Percentiles rank a stretch among this genome's conserved stretches.
Conservation (phyloP, 64 coral and sea anemone species). For the Montipora foliosa region DNA sequence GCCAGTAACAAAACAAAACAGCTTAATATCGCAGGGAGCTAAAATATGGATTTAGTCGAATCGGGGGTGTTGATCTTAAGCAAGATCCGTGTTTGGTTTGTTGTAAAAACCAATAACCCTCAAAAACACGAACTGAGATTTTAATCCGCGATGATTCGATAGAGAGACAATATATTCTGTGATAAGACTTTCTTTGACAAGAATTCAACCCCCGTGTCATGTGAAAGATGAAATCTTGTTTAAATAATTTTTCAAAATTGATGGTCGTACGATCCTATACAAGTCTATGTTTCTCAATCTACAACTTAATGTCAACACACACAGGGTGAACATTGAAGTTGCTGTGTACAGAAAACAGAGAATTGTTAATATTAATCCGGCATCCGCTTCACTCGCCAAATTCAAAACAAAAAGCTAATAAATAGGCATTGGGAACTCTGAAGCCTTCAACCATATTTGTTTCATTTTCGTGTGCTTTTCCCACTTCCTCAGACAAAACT, state of each 20-base stretch:
- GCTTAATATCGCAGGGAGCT: background rate
- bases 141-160: background rate
- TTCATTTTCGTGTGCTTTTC: background rate
- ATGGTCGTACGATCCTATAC: background rate
- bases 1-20: background rate
- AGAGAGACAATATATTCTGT: background rate
- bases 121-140: background rate
- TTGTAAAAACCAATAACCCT: background rate
- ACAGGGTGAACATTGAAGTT: background rate
- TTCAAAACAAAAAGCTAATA: constrained; percentile 43
- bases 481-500: background rate
- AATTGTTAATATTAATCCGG: background rate
- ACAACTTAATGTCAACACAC: background rate
- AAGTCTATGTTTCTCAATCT: background rate
- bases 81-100: background rate
- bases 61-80: background rate
- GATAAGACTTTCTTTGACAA: background rate
- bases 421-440: constrained; percentile 2
- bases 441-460: background rate
- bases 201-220: background rate
- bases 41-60: background rate
- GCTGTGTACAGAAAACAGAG: background rate
- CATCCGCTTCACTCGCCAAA: background rate
- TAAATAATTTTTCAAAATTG: background rate
- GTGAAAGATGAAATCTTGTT: background rate